A percentile compares a stretch with the other conserved stretches of the same genome.
Conservation (phyloP, 2,113 vertebrate species). For the Malurus cyaneus region DNA sequence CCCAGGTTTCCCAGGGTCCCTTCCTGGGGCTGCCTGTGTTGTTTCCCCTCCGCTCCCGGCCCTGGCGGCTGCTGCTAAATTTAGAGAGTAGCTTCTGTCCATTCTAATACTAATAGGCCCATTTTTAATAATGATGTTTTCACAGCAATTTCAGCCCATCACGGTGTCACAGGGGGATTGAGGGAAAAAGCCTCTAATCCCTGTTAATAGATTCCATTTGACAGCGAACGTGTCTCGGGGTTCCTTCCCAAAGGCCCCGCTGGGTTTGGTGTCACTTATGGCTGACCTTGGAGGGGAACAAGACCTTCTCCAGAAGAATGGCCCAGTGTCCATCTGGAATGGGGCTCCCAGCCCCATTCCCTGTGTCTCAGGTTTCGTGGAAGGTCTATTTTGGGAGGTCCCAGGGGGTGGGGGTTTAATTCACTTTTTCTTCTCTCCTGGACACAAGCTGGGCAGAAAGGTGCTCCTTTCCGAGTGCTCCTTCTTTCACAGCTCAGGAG, state of each 20-base stretch:
- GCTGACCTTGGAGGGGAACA: slow-evolving; percentile 44
- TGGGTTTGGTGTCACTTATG: slow-evolving; percentile 6
- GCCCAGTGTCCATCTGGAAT: slow-evolving; percentile 40
- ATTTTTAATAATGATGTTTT: slow-evolving; percentile 76
- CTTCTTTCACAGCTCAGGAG: background rate
- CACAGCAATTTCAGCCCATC: slow-evolving; percentile 70
- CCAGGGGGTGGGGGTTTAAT: background rate
- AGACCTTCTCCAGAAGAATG: slow-evolving; percentile 52
- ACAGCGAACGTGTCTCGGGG: slow-evolving; percentile 60
- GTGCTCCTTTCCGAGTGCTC: background rate
- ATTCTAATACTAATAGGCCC: slow-evolving; percentile 66
- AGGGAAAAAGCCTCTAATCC: slow-evolving; percentile 67
- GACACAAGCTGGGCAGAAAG: background rate
- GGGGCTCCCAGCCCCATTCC: background rate
- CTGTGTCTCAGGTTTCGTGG: background rate
- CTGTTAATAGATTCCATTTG: slow-evolving; percentile 72
- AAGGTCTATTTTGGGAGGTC: background rate
- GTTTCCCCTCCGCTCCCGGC: background rate
- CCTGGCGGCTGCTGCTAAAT: background rate
- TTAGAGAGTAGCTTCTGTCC: slow-evolving; percentile 66
- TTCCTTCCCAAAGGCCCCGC: slow-evolving; percentile 44
- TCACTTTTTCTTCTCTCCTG: background rate
- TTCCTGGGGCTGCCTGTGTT: fast-evolving
- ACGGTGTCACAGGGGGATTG: slow-evolving; percentile 62
- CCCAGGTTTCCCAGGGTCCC: background rate